Base-by-base conservation (phyloP, 53 echinoderm and acorn worm species). In the Holothuria scabra region DNA sequence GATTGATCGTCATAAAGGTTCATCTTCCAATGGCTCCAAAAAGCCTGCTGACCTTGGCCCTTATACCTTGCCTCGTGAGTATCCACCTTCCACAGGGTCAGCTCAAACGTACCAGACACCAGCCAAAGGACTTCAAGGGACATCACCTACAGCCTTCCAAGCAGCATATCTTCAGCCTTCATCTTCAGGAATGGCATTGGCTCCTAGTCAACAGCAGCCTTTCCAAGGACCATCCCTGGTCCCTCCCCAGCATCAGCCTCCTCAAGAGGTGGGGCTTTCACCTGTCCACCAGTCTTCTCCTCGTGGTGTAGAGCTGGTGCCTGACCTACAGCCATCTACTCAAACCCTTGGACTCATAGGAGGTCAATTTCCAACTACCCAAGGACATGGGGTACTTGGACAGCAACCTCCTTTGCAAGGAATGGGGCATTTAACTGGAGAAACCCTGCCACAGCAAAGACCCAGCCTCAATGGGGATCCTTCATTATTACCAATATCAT, bases 51-150 rank as follows among this genome's bases (percentile, higher is more conserved):
- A 72, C 25, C 48, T 46, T 46, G 72, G 72, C 8, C 72, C 72
- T 22, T 72, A 72, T 38, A 72, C 72, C 46, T 72, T 72, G 20
- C 72, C 72, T 26, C 18, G 72, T 46, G 72, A 72, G 23, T 72
- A 72, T 33, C 72, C 72, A 20, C 72, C 31, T 3, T 46, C 41
- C 46, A 72, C 44, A 23, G 34, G 32, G 28, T 44, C 72, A 16
- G 13, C 16, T 24, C 22, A 22, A n/a, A 44, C 44, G 19, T 24
- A 48, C 24, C 48, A 48, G 48, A 19, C 41, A 41, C 34, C 48
- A 22, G n/a, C 46, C 46, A 44, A 72, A 18, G 32, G 24, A 20
- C 34, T 38, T 8, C 41, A 44, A 44, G 72, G 46, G 48, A 24
- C 52, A 52, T 52, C 46, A 10, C 72, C 72, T n/a, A 38, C 21